Percentiles rank a stretch among this genome's conserved stretches.
Conservation (phyloP, 2,888 invertebrate species). For the Poecilobothrus nobilitatus region DNA sequence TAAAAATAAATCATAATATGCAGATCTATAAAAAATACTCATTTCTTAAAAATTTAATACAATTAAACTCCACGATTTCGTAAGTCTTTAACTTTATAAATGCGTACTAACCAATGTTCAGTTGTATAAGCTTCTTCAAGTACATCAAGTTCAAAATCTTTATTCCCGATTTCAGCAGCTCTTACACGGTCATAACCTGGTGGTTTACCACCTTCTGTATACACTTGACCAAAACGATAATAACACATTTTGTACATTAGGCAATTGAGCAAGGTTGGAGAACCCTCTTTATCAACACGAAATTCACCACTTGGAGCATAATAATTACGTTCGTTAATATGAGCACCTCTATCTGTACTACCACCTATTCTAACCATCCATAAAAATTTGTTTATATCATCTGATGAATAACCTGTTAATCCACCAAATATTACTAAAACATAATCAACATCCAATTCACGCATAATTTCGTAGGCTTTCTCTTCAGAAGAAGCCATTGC, state of each 20-base stretch:
- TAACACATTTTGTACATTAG: conserved; percentile 99
- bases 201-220: conserved; percentile 91
- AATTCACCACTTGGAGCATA: conserved; percentile 95
- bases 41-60: neutral
- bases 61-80: conserved; percentile 71
- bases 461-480: conserved; percentile 95
- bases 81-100: conserved; percentile 94
- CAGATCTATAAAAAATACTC: neutral
- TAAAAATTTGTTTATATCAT: conserved; percentile 98
- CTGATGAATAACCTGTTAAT: conserved; percentile 96
- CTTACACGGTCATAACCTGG: conserved; percentile 94
- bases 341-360: conserved; percentile 86
- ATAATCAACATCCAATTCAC: conserved; percentile 93
- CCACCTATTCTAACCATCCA: conserved; percentile 99
- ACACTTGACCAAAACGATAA: conserved; percentile 90
- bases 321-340: conserved; percentile 94
- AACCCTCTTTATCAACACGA: conserved; percentile 89
- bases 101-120: conserved; percentile 97
- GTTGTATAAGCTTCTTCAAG: conserved; percentile 99
- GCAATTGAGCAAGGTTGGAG: conserved; percentile 84
- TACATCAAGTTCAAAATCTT: conserved; percentile 95
- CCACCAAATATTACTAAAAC: conserved; percentile 98
- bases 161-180: conserved; percentile 96
- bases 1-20: neutral
- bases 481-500: conserved; percentile 98